A percentile compares a stretch with the other conserved stretches of the same genome.
Conservation (phyloP, 2,888 invertebrate species). For the Oscheius myriophilus region DNA sequence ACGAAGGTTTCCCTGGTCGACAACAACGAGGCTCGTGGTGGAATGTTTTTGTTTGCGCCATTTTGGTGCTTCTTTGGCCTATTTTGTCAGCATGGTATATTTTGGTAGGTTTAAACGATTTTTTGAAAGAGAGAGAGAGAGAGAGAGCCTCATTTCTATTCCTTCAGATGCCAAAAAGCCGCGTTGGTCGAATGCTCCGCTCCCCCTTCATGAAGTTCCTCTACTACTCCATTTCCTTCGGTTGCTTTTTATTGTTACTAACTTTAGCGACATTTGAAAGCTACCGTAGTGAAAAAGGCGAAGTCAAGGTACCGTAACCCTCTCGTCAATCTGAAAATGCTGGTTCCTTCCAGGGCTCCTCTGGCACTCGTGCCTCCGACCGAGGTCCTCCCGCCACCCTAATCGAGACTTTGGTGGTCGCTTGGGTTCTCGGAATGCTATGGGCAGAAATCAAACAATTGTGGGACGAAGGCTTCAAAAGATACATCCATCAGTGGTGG, state of each 20-base stretch:
- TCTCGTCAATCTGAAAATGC: no score
- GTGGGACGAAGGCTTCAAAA: slow-evolving; percentile 76
- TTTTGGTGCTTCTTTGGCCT: slow-evolving; percentile 74
- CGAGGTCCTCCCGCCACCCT: slow-evolving; percentile 74
- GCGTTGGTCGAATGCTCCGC: slow-evolving; percentile 74
- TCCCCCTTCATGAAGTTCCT: slow-evolving; percentile 77
- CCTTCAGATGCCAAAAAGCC: slow-evolving; percentile 71
- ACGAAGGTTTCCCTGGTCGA: slow-evolving; percentile 74
- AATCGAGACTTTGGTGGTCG: slow-evolving; percentile 74
- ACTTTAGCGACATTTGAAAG: slow-evolving; percentile 72
- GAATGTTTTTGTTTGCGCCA: slow-evolving; percentile 73
- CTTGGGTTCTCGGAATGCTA: slow-evolving; percentile 75
- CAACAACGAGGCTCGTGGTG: slow-evolving; percentile 51
- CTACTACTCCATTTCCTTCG: slow-evolving; percentile 76
- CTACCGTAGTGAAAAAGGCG: slow-evolving; percentile 63
- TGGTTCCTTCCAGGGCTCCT: slow-evolving; percentile 31
- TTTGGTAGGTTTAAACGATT: slow-evolving; percentile 39
- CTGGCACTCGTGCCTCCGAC: slow-evolving; percentile 65
- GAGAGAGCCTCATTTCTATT: no score
- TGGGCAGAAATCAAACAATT: slow-evolving; percentile 76
- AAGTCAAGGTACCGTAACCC: slow-evolving; percentile 27
- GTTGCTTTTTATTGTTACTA: slow-evolving; percentile 74
- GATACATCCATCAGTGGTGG: slow-evolving; percentile 76
- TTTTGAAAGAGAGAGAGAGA: no score
- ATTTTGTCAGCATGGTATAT: slow-evolving; percentile 71